Evolutionary conservation across 2,888 invertebrate genomes (phyloP), one percentile per base, ranked within the genome.

Genomic region (Linyphia triangularis): DNA sequence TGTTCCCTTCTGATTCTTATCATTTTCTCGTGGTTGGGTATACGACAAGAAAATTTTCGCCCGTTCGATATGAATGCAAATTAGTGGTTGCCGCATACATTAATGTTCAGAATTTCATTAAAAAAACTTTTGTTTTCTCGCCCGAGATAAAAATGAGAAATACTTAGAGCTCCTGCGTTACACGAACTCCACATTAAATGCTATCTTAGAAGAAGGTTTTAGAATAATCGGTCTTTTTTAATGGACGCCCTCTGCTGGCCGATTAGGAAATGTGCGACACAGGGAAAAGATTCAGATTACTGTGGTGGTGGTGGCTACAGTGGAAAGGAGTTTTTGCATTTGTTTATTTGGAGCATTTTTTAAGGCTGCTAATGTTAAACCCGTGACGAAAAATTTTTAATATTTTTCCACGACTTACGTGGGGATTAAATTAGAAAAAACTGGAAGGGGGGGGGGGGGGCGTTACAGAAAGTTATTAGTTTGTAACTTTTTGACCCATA

Each of bases 31-130:
- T 33, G 5, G 33, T 33, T 9, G 33, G 33, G 5, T 33, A 33
- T 33, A 33, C 33, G 33, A 33, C 33, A 30, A 33, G 26, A 70
- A n/a, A 40, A n/a, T 81, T 70, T 37, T 40, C 24, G 40, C 19
- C 28, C 28, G 26, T 51, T 70, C 69, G 57, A 70, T 81, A 70
- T 81, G 81, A 70, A 81, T 81, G 81, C 81, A 69, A 81, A 81
- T 81, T 81, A 81, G 69, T 4, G 69, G 57, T 37, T 57, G 59
- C 59, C 19, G 69, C 81, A 37, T 69, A 59, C 59, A 59, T 81
- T 81, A 81, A 81, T 69, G 81, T 19, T 4, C 30, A 57, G 43
- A 81, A 69, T 81, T 81, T 81, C 81, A 81, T 81, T 81, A 81
- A 81, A 51, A 40, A 51, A 81, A 69, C 57, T 69, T 81, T 81